These are phyloP conservation scores for Sebastes aleutianus DNA, from an alignment of 2,797 vertebrate species.

Conservation along the genomic window DNA sequence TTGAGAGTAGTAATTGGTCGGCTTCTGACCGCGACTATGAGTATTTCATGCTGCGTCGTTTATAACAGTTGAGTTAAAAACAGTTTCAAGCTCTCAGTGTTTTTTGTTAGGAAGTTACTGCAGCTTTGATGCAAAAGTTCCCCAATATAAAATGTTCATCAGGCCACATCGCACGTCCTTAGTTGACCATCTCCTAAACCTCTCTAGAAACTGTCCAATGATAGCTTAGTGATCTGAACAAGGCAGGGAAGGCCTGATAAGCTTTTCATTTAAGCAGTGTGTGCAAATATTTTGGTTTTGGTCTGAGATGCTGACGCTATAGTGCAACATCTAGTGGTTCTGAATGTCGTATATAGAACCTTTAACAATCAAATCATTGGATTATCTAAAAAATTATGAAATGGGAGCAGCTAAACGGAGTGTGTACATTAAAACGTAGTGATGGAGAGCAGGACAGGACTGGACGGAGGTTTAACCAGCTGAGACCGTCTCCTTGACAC, in stretches of 20 bases:
- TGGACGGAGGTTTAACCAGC: not conserved
- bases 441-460: not conserved
- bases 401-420: not conserved
- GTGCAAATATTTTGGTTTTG: no score
- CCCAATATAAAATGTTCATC: not conserved
- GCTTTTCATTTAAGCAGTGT: not conserved
- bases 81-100: not conserved
- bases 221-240: no score
- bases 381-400: not conserved
- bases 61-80: not conserved
- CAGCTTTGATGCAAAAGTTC: not conserved
- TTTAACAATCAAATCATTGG: not conserved
- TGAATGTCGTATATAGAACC: not conserved
- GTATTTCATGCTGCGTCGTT: not conserved
- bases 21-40: not conserved
- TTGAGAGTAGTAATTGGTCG: not conserved
- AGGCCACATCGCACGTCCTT: not conserved
- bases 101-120: not conserved
- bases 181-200: not conserved
- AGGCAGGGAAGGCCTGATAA: not conserved
- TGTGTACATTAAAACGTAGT: not conserved
- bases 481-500: not conserved
- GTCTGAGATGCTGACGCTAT: no score
- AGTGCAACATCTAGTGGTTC: no score
- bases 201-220: not conserved